These are phyloP conservation scores for Chaetophractus vellerosus DNA, from an alignment of 2,797 vertebrate genomes.

Conservation along the genomic window DNA sequence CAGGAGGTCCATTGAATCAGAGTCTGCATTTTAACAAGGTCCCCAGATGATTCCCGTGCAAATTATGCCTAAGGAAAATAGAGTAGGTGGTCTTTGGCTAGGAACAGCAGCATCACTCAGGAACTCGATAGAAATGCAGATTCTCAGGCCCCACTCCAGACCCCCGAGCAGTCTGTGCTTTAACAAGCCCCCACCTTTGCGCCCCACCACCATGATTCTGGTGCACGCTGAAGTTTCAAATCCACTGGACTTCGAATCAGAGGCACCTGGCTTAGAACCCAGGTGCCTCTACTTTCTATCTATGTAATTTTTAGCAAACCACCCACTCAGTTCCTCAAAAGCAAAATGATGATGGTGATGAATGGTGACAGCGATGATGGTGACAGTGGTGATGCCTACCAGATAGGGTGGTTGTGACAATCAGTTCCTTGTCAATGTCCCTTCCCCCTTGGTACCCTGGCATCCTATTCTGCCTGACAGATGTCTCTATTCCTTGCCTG, in stretches of 20 bases:
- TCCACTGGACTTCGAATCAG: neutral
- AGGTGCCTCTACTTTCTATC: neutral
- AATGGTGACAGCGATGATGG: neutral
- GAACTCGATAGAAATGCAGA: neutral
- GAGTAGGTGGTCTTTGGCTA: neutral
- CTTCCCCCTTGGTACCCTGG: neutral
- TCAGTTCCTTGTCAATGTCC: neutral
- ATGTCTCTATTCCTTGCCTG: neutral
- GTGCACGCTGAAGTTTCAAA: neutral
- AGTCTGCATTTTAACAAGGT: neutral
- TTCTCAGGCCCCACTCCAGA: neutral
- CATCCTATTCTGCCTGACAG: neutral
- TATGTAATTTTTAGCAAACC: neutral
- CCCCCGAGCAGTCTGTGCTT: neutral
- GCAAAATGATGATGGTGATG: neutral
- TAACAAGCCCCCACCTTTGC: neutral
- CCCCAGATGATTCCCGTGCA: neutral
- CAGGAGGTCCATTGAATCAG: neutral
- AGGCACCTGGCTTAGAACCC: neutral
- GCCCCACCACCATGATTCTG: fast-evolving
- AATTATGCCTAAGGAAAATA: neutral
- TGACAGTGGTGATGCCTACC: neutral
- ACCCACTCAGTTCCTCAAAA: neutral
- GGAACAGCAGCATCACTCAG: neutral
- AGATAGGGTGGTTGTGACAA: neutral